Conservation (phyloP, 2,797 vertebrate genomes). For the Synanceia verrucosa region DNA sequence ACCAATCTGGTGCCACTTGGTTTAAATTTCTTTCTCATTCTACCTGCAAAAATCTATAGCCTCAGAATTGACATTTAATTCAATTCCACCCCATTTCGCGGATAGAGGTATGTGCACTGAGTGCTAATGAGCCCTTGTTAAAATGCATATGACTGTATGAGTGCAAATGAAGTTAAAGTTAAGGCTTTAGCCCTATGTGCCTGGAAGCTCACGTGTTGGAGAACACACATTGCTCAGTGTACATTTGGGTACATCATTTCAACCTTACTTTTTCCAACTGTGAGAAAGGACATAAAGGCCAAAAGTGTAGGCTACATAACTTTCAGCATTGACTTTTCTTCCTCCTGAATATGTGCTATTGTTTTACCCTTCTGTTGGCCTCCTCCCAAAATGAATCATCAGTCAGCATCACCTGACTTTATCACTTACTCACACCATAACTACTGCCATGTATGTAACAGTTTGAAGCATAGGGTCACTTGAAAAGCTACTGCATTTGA, state of each 20-base stretch:
- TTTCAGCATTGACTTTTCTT: no score
- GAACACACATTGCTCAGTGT: slow-evolving; percentile 8
- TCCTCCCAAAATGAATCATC: no score
- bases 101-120: neutral
- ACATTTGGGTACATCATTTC: neutral
- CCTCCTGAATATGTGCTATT: no score
- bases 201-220: neutral
- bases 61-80: slow-evolving; percentile 12
- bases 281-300: neutral
- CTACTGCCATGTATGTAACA: no score
- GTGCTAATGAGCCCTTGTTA: neutral
- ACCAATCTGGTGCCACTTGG: slow-evolving; percentile 1
- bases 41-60: neutral
- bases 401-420: no score
- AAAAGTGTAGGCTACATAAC: no score
- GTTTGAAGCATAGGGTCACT: no score
- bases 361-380: no score
- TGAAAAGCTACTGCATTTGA: no score
- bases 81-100: neutral
- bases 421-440: no score
- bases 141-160: neutral
- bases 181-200: slow-evolving; percentile 8
- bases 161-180: neutral
- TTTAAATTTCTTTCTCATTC: slow-evolving; percentile 15
- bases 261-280: slow-evolving; percentile 1